phyloP scores from a whole-genome alignment of 2,888 invertebrate genomes.

The Spisula solida region DNA sequence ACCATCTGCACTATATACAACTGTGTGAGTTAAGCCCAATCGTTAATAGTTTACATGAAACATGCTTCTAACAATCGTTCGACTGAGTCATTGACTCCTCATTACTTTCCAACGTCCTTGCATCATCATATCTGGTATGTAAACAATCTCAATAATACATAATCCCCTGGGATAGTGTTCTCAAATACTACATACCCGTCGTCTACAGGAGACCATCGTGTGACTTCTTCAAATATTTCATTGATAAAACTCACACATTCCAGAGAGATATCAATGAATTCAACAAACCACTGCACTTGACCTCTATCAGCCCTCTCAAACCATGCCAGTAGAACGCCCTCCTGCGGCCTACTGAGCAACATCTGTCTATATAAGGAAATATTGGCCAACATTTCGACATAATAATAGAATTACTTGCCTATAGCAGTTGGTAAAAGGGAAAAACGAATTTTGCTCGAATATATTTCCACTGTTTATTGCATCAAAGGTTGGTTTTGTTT shows the following conservation, averaged over 20 bases:
- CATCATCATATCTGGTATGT: neutral
- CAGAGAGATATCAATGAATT: neutral
- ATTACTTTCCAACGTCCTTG: neutral
- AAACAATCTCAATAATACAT: neutral
- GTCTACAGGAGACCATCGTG: neutral
- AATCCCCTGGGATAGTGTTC: neutral
- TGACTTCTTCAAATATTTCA: conserved; percentile 26
- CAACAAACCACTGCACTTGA: neutral
- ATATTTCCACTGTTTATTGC: neutral
- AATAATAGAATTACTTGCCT: neutral
- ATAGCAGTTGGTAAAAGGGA: neutral
- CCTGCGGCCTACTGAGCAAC: neutral
- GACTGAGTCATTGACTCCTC: neutral
- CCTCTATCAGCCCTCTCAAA: neutral
- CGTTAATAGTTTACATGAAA: no score
- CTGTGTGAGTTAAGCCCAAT: no score
- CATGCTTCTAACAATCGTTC: neutral
- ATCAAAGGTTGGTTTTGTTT: no score
- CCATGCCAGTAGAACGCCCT: neutral
- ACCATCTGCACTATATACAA: no score
- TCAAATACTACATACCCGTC: neutral
- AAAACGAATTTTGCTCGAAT: neutral
- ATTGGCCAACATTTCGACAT: neutral
- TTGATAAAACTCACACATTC: conserved; percentile 4
- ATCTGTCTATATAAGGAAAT: neutral